A percentile compares a stretch with the other conserved stretches of the same genome.
Conservation (phyloP, 2,888 invertebrate species). For the Drosophila pseudotakahashii region DNA sequence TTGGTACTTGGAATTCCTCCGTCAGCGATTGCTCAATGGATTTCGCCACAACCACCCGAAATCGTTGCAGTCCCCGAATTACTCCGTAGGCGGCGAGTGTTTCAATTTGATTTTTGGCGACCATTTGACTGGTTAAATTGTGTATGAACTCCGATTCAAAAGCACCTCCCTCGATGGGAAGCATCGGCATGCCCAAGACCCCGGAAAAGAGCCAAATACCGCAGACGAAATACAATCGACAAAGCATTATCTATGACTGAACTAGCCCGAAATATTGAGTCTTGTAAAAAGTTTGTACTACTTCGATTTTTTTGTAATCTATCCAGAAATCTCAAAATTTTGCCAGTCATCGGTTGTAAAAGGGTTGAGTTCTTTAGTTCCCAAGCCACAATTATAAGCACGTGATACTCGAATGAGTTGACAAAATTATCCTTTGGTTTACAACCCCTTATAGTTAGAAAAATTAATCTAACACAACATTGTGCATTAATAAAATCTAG, state of each 20-base stretch:
- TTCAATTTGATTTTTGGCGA: slow-evolving; percentile 18
- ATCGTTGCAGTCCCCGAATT: not conserved
- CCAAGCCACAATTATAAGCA: not conserved
- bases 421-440: not conserved
- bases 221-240: not conserved
- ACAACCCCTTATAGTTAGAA: not conserved
- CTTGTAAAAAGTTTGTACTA: not conserved
- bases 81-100: slow-evolving; percentile 30
- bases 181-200: not conserved
- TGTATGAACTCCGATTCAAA: slow-evolving; percentile 27
- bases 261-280: not conserved
- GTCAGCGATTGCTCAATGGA: slow-evolving; percentile 39
- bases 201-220: slow-evolving; percentile 8
- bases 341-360: slow-evolving; percentile 9
- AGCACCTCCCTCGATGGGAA: not conserved
- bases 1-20: slow-evolving; percentile 37
- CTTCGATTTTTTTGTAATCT: not conserved
- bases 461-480: not conserved
- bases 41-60: not conserved
- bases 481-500: not conserved
- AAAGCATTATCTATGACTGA: slow-evolving; percentile 26
- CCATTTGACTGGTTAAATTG: slow-evolving; percentile 21
- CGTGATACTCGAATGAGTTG: slow-evolving; percentile 7
- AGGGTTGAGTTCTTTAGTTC: slow-evolving; percentile 5
- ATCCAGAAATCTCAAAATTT: not conserved